These are phyloP conservation scores for Aurelia sp. DNA, from an alignment of 30 jellyfish, hydroid and myxozoan species.

Conservation along the genomic window DNA sequence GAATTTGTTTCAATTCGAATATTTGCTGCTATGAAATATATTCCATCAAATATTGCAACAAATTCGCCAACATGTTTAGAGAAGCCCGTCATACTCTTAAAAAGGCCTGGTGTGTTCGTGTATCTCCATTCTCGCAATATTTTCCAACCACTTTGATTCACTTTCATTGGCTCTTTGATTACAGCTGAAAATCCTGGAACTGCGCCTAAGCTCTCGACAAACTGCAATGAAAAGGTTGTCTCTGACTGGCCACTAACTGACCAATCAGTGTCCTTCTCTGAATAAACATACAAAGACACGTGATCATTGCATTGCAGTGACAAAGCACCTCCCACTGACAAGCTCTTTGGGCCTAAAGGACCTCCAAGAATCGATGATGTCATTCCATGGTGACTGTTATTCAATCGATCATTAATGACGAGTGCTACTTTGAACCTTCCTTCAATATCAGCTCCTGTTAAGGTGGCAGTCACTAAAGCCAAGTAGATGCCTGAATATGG, in stretches of 20 bases:
- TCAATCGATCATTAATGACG: slow-evolving; percentile 54
- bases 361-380: slow-evolving; percentile 48
- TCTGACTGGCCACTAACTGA: slow-evolving; percentile 79
- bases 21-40: slow-evolving; percentile 76
- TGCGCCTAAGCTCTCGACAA: slow-evolving; percentile 53
- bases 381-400: slow-evolving; percentile 61
- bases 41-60: slow-evolving; percentile 76
- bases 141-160: slow-evolving; percentile 46
- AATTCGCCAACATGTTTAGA: slow-evolving; percentile 81
- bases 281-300: slow-evolving; percentile 79
- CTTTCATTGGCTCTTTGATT: slow-evolving; percentile 12
- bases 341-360: slow-evolving; percentile 68
- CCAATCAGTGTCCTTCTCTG: slow-evolving; percentile 85
- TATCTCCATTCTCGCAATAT: slow-evolving; percentile 60
- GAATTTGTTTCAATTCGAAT: slow-evolving; percentile 41
- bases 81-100: slow-evolving; percentile 85
- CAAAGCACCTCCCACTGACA: slow-evolving; percentile 73
- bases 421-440: slow-evolving; percentile 65
- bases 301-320: slow-evolving; percentile 51
- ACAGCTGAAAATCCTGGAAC: slow-evolving; percentile 85
- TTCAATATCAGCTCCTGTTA: slow-evolving; percentile 67
- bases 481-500: slow-evolving; percentile 71
- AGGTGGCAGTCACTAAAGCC: slow-evolving; percentile 65
- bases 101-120: slow-evolving; percentile 68
- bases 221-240: slow-evolving; percentile 68